Evolutionary conservation across 2,888 invertebrate species (phyloP), one percentile per base, ranked within the genome.

Genomic region (Eupithecia pulchellata): DNA sequence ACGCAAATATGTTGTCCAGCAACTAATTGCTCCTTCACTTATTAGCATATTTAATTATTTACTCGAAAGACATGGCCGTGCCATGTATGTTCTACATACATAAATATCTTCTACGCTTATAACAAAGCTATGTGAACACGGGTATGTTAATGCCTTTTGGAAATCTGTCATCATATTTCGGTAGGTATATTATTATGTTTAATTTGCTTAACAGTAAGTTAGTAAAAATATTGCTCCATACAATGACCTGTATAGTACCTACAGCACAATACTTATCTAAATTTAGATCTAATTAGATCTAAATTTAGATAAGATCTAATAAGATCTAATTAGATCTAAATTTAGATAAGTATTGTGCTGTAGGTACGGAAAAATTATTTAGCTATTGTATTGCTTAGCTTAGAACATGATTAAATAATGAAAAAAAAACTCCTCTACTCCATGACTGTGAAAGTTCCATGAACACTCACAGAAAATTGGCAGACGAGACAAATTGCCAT

Each of bases 21-120:
- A 69, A 52, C 68, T 69, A 74, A 74, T 74, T 71, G 71, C 61
- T 58, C n/a, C 32, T 69, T 69, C 69, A 58, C 62, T 14, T 47
- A 69, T 73, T 69, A 71, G 69, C 68, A 74, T 69, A 71, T 55
- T 72, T 71, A 68, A 71, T 72, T 71, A 66, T 65, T 69, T 64
- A 69, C 64, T 60, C 67, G 73, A 71, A 73, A 65, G 55, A 64
- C 34, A 52, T 36, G 55, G 20, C 42, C 67, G 57, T 66, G 67
- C 66, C 65, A 62, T 78, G 75, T 71, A 70, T 76, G 79, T 63
- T 66, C 67, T 62, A 68, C 32, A 68, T 72, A 65, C 65, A 67
- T 63, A 27, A 71, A 47, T 61, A 52, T 25, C 13, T 3, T 25
- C 25, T 52, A 52, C 2, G 25, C 47, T 20, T n/a, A n/a, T n/a